Conservation (phyloP, 1,140 invertebrate genomes). For the Globodera rostochiensis region DNA sequence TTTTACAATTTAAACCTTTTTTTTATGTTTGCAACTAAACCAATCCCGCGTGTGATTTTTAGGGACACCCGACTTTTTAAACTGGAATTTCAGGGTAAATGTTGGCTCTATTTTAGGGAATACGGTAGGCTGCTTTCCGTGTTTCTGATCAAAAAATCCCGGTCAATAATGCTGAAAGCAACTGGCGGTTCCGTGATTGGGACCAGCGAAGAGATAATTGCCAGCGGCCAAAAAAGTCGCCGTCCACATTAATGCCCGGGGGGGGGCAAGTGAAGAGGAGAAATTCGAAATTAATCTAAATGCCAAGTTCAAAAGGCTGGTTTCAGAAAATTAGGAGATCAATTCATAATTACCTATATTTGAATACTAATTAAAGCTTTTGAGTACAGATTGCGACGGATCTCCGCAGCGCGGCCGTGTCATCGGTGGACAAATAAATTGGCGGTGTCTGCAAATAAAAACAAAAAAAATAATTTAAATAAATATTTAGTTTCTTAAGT, state of each 20-base stretch:
- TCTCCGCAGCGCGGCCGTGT: background rate
- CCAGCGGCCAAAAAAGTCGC: background rate
- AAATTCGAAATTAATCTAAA: background rate
- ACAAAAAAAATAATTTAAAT: no score
- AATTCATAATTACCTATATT: background rate
- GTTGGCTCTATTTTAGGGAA: no score
- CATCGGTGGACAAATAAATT: background rate
- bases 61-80: no score
- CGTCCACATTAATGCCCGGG: background rate
- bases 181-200: background rate
- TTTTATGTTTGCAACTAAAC: no score
- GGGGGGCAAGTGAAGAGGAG: background rate
- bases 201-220: background rate
- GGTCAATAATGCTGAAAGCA: conserved; percentile 5
- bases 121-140: no score
- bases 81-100: no score
- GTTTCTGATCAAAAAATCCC: background rate
- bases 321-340: background rate
- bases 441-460: no score
- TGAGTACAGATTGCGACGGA: background rate
- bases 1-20: no score
- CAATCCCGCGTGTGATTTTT: no score
- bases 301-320: no score
- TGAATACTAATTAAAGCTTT: no score
- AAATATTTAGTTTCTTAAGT: no score